Base-by-base conservation (phyloP, 2,797 vertebrate genomes). In the Tinamus major region DNA sequence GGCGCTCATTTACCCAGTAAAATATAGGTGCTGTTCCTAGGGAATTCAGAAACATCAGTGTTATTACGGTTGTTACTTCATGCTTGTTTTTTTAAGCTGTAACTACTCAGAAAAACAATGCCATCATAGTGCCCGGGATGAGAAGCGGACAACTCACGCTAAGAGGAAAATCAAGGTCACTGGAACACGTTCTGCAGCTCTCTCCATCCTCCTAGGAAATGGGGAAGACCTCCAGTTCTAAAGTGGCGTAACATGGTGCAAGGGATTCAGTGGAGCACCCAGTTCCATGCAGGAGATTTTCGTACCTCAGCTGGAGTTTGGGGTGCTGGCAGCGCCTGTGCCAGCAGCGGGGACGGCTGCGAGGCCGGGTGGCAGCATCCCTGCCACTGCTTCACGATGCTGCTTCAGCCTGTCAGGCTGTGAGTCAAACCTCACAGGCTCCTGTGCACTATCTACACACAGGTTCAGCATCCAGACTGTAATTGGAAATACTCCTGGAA, bases 371-470 rank as follows among this genome's bases (percentile, higher is more conserved):
- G 65, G 80, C 3, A 17, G 49, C 69, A 76, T 12, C 21, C 85
- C 39, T 37, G 35, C 65, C 80, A 27, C 27, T 82, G 63, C 53
- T 70, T 62, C 37, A 9, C 0, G 1, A 7, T 48, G 13, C n/a
- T 63, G 39, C 13, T 48, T 1, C 5, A 67, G 37, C 12, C 18
- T 37, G 6, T 33, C 18, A 76, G 24, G 13, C 41, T 69, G 37
- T 13, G 14, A 63, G 39, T 74, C 39, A 65, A 44, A 42, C 8
- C 65, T 56, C 9, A 35, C 0, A 0, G 9, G 1, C 0, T 33
- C 29, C 83, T 63, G 29, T 11, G 20, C 61, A 16, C 42, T 33
- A 49, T 18, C 55, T 56, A 17, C 33, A 39, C 59, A 33, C 2
- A 46, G 6, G 14, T 61, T 55, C 80, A 21, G 69, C 46, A 44